phyloP scores from a whole-genome alignment of 2,797 vertebrate genomes.

The Hemitrygon akajei region DNA sequence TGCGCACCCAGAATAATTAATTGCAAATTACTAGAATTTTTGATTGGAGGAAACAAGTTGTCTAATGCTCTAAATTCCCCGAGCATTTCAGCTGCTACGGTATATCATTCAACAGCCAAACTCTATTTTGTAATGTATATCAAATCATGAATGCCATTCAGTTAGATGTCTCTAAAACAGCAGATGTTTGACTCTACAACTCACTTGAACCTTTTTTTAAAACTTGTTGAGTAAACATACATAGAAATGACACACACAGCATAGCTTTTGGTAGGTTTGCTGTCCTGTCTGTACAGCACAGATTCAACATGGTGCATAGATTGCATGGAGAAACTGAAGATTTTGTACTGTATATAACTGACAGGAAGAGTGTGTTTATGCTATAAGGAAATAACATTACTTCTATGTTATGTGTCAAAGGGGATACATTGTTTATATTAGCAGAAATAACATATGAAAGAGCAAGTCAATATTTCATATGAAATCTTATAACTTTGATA shows the following conservation, averaged over 20 bases:
- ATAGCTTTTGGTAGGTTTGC: not conserved
- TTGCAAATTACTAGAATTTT: not conserved
- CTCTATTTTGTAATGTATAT: not conserved
- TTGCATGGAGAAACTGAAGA: not conserved
- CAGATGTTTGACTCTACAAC: not conserved
- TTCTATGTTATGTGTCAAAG: slow-evolving; percentile 5
- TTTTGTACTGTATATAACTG: not conserved
- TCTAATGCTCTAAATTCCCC: not conserved
- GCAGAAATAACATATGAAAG: slow-evolving; percentile 18
- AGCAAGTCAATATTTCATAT: slow-evolving; percentile 9
- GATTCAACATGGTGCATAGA: no score
- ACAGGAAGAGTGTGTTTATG: not conserved
- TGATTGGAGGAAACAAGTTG: not conserved
- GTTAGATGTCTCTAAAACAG: not conserved
- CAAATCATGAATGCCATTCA: not conserved
- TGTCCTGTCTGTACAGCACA: no score
- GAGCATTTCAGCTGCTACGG: not conserved
- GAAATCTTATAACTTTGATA: not conserved
- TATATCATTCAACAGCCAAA: not conserved
- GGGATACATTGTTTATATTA: slow-evolving; percentile 16
- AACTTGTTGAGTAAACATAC: not conserved
- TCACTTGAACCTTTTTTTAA: not conserved
- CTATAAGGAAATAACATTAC: slow-evolving; percentile 21
- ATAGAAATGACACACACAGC: not conserved
- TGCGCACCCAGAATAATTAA: not conserved